Base-by-base conservation (phyloP, 2,113 vertebrate genomes). In the Corythaixoides concolor region DNA sequence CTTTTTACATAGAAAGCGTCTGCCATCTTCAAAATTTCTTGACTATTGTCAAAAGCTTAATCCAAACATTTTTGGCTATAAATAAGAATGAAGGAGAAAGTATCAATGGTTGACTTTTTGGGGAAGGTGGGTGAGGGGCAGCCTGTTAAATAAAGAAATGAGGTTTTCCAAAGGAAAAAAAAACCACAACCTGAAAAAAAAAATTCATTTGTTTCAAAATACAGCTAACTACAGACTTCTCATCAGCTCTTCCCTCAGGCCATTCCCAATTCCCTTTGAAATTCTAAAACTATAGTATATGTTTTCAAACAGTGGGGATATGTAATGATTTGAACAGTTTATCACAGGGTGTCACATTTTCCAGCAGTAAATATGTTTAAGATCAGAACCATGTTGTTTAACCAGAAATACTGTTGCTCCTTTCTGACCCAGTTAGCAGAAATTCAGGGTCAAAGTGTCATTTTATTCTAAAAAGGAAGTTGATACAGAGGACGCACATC, bases 11-110 rank as follows among this genome's bases (percentile, higher is more conserved):
- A 0, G 53, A 53, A 93, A 90, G 37, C 27, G 41, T 66, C 85
- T 95, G 50, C 53, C 41, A 30, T 88, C 59, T 76, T 76, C 62
- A 93, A 47, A 73, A 82, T 78, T 60, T 87, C 74, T 85, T 73
- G 45, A 60, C 63, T 93, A 66, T 67, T 73, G 35, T 85, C n/a
- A 66, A 83, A 95, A 93, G 83, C 39, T 91, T 82, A 93, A 95
- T 89, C 58, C 35, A 85, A 82, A 85, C 10, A 55, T 59, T 91
- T 95, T 66, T 90, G 35, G 50, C 70, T 64, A 63, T 39, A 77
- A 80, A 33, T 68, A 64, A 76, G 37, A 83, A 91, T 5, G 8
- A 64, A 89, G 14, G 41, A 83, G n/a, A 77, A 93, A 77, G 28
- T 73, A 28, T 80, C 79, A 60, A 13, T 22, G 17, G 19, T 9